Conservation (phyloP, 2,113 vertebrate genomes). For the Grallaria varia region DNA sequence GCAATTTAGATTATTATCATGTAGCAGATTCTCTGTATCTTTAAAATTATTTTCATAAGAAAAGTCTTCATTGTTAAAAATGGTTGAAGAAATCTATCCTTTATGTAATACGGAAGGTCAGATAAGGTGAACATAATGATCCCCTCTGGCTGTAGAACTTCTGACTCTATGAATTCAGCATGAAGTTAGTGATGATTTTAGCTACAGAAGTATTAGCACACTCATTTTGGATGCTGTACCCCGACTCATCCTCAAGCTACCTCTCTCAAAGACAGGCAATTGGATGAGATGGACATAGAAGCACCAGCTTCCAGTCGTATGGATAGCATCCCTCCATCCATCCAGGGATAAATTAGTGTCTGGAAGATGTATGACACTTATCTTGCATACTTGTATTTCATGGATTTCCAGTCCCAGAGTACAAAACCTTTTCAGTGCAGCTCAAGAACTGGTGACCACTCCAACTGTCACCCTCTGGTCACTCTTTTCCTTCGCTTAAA, state of each 20-base stretch:
- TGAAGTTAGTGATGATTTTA: neutral
- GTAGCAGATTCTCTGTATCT: neutral
- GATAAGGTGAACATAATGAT: conserved; percentile 9
- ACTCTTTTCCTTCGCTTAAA: neutral
- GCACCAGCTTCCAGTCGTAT: neutral
- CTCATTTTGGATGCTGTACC: neutral
- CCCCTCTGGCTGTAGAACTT: neutral
- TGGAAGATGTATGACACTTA: neutral
- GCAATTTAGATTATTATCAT: neutral
- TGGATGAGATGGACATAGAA: neutral
- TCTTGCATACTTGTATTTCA: neutral
- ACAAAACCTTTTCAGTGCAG: neutral
- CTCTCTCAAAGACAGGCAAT: neutral
- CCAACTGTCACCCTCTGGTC: neutral
- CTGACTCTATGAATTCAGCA: neutral
- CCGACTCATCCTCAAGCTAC: neutral
- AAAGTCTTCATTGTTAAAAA: neutral
- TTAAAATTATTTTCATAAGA: neutral
- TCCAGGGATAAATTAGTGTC: neutral
- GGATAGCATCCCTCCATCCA: neutral
- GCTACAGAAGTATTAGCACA: neutral
- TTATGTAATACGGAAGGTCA: conserved; percentile 5
- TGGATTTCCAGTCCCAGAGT: neutral
- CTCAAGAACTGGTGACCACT: neutral
- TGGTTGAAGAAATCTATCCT: neutral